Conservation (phyloP, 2,888 invertebrate genomes). For the Ecdyonurus torrentis region DNA sequence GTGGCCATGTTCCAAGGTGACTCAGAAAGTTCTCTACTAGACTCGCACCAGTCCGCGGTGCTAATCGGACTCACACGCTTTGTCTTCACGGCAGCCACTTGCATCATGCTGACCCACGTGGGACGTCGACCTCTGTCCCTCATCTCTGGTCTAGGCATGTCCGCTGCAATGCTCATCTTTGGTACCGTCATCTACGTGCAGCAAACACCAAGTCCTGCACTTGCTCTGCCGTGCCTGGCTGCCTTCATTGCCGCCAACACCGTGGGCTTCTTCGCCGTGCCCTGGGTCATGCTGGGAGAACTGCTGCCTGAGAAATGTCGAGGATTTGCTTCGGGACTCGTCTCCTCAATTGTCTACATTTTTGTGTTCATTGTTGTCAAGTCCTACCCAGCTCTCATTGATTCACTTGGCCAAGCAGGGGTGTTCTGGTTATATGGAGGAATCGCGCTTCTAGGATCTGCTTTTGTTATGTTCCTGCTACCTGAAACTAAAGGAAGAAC, state of each 20-base stretch:
- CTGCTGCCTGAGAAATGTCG: conserved; percentile 4
- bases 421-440: conserved; percentile 45
- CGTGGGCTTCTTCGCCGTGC: conserved; percentile 7
- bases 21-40: conserved; percentile 27
- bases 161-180: conserved; percentile 5
- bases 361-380: conserved; percentile 8
- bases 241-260: conserved; percentile 27
- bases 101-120: not conserved
- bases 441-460: conserved; percentile 38
- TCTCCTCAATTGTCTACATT: conserved; percentile 1
- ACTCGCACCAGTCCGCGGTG: conserved; percentile 47
- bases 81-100: conserved; percentile 41
- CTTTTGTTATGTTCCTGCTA: conserved; percentile 38
- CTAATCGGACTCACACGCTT: conserved; percentile 45
- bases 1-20: conserved; percentile 31
- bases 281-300: conserved; percentile 8
- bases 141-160: conserved; percentile 6
- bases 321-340: conserved; percentile 5
- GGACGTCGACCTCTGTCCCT: conserved; percentile 5
- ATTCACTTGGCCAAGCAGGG: not conserved
- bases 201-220: not conserved
- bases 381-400: not conserved
- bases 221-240: conserved; percentile 18
- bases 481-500: conserved; percentile 55
- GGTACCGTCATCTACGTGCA: conserved; percentile 1